Conservation (phyloP, 2,888 invertebrate species). For the Parnassius mnemosyne region DNA sequence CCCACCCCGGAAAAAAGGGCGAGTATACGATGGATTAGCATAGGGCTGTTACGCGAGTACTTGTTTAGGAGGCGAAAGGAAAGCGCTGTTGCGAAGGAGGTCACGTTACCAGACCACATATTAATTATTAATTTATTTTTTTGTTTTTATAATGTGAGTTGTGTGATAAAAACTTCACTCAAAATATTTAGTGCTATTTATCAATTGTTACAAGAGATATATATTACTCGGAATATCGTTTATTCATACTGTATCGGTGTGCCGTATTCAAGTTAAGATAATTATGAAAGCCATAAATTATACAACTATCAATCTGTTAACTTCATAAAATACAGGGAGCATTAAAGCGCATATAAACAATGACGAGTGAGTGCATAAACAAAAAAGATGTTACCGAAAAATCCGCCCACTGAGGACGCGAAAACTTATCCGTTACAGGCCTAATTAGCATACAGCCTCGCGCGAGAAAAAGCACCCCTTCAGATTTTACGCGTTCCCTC, state of each 20-base stretch:
- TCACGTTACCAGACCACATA: background rate
- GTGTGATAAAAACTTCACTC: background rate
- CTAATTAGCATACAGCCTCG: constrained; percentile 57
- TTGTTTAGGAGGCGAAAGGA: constrained; percentile 26
- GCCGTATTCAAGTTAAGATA: too few species aligned
- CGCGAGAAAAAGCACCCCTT: constrained; percentile 69
- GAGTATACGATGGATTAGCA: constrained; percentile 77
- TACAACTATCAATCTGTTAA: too few species aligned
- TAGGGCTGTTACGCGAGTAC: constrained; percentile 33
- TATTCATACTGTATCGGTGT: too few species aligned
- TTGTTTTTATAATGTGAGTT: constrained; percentile 3
- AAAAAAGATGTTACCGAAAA: constrained; percentile 11
- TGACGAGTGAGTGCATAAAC: constrained; percentile 2
- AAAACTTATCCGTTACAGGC: constrained; percentile 26
- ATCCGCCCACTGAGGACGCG: constrained; percentile 6
- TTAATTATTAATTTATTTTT: background rate
- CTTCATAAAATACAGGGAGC: too few species aligned
- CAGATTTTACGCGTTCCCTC: constrained; percentile 73
- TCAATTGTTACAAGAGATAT: too few species aligned
- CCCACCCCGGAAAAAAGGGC: constrained; percentile 74
- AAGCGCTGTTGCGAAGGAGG: constrained; percentile 14
- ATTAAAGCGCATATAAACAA: background rate
- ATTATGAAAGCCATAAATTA: too few species aligned
- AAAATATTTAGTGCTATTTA: too few species aligned
- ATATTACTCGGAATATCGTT: too few species aligned